These are phyloP conservation scores for Oncorhynchus masou DNA, from an alignment of 2,113 vertebrate species.

Conservation along the genomic window DNA sequence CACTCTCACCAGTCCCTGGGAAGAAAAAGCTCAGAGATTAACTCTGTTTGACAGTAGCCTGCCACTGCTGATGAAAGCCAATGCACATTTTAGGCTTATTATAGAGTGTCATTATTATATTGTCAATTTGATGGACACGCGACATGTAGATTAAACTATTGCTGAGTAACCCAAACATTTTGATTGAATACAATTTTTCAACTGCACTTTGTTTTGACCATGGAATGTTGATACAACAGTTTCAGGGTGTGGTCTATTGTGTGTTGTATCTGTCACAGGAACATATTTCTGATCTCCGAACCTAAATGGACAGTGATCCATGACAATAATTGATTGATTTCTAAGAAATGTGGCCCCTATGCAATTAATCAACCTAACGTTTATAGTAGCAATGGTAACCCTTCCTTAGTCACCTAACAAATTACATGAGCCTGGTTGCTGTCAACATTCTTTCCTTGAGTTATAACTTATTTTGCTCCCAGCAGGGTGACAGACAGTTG, in stretches of 20 bases:
- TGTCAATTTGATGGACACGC: too few relatives aligned
- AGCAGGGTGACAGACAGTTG: neutral
- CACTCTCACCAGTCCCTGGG: conserved; percentile 75
- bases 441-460: neutral
- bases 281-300: conserved; percentile 5
- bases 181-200: too few relatives aligned
- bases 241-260: too few relatives aligned
- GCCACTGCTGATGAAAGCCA: too few relatives aligned
- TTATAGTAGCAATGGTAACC: neutral
- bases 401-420: conserved; percentile 3
- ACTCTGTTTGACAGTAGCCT: neutral
- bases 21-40: conserved; percentile 33
- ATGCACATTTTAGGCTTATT: too few relatives aligned
- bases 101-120: too few relatives aligned
- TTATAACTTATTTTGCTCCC: neutral
- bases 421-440: neutral
- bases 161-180: too few relatives aligned
- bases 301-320: conserved; percentile 16
- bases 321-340: conserved; percentile 29
- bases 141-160: too few relatives aligned
- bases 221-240: neutral
- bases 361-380: neutral
- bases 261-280: neutral
- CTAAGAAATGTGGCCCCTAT: conserved; percentile 1
- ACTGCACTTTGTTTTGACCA: neutral